These are phyloP conservation scores for Delia radicum DNA, from an alignment of 1,140 invertebrate genomes.

Conservation along the genomic window DNA sequence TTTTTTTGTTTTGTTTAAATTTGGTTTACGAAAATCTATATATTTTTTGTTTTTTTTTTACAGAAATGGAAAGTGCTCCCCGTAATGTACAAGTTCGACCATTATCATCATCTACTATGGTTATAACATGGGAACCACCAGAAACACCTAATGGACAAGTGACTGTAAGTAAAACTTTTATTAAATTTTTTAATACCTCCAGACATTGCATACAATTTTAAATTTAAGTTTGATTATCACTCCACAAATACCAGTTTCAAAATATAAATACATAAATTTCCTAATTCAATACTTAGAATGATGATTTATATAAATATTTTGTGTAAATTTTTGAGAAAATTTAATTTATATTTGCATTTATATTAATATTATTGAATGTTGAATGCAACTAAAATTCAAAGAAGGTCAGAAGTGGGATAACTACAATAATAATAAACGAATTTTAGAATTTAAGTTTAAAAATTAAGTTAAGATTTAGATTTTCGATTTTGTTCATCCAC, in stretches of 20 bases:
- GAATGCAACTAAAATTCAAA: too few relatives aligned
- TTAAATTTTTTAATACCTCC: too few relatives aligned
- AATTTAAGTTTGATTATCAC: background rate
- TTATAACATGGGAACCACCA: conserved; percentile 95
- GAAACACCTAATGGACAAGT: conserved; percentile 96
- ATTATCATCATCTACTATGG: conserved; percentile 91
- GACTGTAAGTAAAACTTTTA: conserved; percentile 68
- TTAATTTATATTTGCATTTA: too few relatives aligned
- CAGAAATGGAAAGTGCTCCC: conserved; percentile 93
- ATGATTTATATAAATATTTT: background rate
- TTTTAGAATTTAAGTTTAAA: too few relatives aligned
- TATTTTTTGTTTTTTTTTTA: conserved; percentile 18
- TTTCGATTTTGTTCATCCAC: too few relatives aligned
- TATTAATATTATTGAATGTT: too few relatives aligned
- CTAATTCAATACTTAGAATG: background rate
- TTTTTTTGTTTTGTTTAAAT: background rate
- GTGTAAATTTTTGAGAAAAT: background rate
- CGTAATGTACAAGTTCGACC: conserved; percentile 90
- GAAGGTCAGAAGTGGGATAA: too few relatives aligned
- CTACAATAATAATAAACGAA: too few relatives aligned
- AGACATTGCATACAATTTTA: background rate
- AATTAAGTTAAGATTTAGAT: too few relatives aligned
- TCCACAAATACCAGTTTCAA: background rate
- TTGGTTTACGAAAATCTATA: too few relatives aligned
- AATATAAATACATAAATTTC: background rate